Evolutionary conservation across 1,140 invertebrate species (phyloP).

Genomic region (Apis dorsata): DNA sequence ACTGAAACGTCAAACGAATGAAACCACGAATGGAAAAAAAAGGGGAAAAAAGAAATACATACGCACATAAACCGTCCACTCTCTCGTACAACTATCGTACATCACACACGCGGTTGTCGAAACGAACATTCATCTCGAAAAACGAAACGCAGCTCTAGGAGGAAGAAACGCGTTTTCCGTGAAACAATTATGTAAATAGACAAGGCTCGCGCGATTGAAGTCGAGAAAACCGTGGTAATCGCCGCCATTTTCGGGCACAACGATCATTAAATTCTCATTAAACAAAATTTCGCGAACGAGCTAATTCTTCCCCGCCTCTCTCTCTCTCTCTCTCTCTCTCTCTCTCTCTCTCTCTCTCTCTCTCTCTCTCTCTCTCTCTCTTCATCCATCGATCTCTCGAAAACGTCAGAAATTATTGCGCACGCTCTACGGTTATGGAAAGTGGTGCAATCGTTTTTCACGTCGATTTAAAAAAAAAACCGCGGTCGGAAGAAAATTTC

Average conservation of each 20-base stretch:
- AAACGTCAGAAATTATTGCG: constrained; percentile 16
- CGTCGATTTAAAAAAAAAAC: background rate
- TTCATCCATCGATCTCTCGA: background rate
- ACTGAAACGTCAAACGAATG: too few relatives aligned
- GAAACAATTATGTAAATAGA: constrained; percentile 1
- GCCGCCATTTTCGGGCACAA: background rate
- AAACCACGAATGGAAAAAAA: too few relatives aligned
- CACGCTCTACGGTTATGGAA: background rate
- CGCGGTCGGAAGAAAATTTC: constrained; percentile 28
- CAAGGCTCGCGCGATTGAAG: background rate
- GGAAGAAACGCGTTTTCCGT: background rate
- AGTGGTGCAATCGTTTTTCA: background rate
- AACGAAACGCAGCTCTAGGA: too few relatives aligned
- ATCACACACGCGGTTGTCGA: too few relatives aligned
- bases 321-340: too few relatives aligned
- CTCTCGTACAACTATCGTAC: too few relatives aligned
- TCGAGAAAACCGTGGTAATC: background rate
- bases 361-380: background rate
- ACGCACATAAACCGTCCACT: too few relatives aligned
- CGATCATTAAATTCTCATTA: constrained; percentile 37
- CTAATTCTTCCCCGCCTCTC: background rate
- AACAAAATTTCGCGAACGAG: background rate
- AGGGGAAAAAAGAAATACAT: too few relatives aligned
- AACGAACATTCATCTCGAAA: too few relatives aligned
- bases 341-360: too few relatives aligned